Evolutionary conservation across 2,113 vertebrate genomes (phyloP), one percentile per base, ranked within the genome.

Genomic region (Donacobius atricapilla): DNA sequence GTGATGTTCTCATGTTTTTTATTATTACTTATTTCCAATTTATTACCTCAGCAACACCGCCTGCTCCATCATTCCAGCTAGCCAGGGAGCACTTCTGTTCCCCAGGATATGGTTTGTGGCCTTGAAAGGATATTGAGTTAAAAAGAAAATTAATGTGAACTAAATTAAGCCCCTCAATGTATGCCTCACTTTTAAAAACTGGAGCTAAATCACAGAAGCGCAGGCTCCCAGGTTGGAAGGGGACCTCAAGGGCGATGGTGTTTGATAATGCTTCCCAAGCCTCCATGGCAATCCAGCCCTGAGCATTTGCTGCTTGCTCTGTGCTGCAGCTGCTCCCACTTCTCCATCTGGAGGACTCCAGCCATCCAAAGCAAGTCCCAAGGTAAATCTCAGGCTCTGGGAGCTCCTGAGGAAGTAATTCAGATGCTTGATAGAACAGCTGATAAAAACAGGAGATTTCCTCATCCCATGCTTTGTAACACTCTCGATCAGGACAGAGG

Each of bases 1-100:
- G 0, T 45, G 79, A 86, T 97, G 78, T 66, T 89, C 93, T 88
- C 83, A 56, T 78, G 71, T 25, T 63, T 93, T 93, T 92, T 92
- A 83, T 81, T 93, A 77, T 90, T 94, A 90, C 68, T 93, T 88
- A 94, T 94, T 90, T 94, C 71, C 75, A 66, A 83, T 89, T 92
- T 86, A 93, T 93, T 92, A 90, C 69, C 82, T 90, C 88, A 80
- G 85, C 87, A 85, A 51, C 53, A 17, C 18, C 0, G 6, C 94
- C 71, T 25, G 51, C 40, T 92, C 77, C 61, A 45, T 87, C 88
- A 89, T 68, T 77, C 47, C 37, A 87, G 64, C 72, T 42, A 90
- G 68, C 68, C 89, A 72, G 82, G 81, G 83, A 86, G 68, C 80
- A 81, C 76, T 93, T 92, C 83, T 87, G 85, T 81, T 60, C 86